A percentile compares a stretch with the other conserved stretches of the same genome.
These are phyloP conservation scores for Trissolcus brochymenae DNA, from an alignment of 2,888 invertebrate species.

Conservation along the genomic window DNA sequence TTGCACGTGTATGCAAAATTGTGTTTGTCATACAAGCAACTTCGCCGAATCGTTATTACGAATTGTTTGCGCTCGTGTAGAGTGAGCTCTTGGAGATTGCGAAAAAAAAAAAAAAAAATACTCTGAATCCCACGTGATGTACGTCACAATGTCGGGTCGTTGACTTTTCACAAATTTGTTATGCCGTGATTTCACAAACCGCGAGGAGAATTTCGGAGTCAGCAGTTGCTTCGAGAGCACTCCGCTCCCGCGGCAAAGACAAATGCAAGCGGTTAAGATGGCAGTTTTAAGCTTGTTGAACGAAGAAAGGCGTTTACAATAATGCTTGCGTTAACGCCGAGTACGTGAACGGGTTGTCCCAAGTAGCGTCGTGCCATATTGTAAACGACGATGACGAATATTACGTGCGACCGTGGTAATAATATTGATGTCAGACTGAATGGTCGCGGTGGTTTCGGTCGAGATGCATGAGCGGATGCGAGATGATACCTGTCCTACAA, in stretches of 20 bases:
- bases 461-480: too few relatives aligned
- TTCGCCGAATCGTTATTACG: neutral
- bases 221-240: neutral
- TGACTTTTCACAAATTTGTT: slow-evolving; percentile 41
- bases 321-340: neutral
- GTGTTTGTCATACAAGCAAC: too few relatives aligned
- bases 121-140: slow-evolving; percentile 4
- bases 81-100: slow-evolving; percentile 7
- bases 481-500: too few relatives aligned
- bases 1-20: neutral
- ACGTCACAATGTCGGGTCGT: slow-evolving; percentile 28
- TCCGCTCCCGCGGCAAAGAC: slow-evolving; percentile 28
- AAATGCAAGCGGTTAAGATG: slow-evolving; percentile 38
- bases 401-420: slow-evolving; percentile 18
- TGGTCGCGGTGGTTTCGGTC: neutral
- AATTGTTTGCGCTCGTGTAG: neutral
- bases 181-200: slow-evolving; percentile 39
- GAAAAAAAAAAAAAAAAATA: neutral
- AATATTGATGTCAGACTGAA: slow-evolving; percentile 24
- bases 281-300: slow-evolving; percentile 28
- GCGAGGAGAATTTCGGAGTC: slow-evolving; percentile 11
- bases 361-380: slow-evolving; percentile 10
- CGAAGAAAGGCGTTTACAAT: slow-evolving; percentile 20
- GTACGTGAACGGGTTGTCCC: slow-evolving; percentile 31
- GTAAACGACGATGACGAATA: slow-evolving; percentile 25